Base-by-base conservation (phyloP, 2,888 invertebrate species). In the Hydrotaea diabolus region DNA sequence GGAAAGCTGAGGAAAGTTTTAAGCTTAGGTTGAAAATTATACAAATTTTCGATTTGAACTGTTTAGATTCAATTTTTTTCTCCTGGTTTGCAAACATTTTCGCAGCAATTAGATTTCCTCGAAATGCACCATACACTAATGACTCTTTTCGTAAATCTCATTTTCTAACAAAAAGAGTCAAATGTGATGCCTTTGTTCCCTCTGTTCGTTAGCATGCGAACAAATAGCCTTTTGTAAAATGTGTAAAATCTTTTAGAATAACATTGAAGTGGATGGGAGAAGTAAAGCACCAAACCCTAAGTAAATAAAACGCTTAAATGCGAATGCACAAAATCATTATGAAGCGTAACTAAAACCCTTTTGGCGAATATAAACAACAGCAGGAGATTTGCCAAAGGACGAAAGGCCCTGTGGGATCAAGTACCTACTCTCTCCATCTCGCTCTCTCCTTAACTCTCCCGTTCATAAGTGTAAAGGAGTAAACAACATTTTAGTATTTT, bases 321-420 rank as follows among this genome's bases (percentile, higher is more conserved):
- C 74, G 39, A 83, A 81, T 64, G 87, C 85, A 83, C 73, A 83
- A 87, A 86, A 78, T 76, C 85, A 87, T 86, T 82, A 87, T 79
- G 85, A 85, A 86, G 86, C 87, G 87, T 87, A 87, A 77, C 87
- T 85, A 87, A 87, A 87, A 85, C 87, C 87, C 79, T 87, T n/a
- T 86, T 85, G 80, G 78, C 83, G 69, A 86, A 86, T 85, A 80
- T 77, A 80, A 85, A 86, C 77, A 83, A 11, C 69, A 21, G 15
- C 43, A 46, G 69, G 21, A 8, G 62, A 19, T 66, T 2, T 19
- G 17, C 1, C 13, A 19, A 49, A 1, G 15, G 49, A 31, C 3
- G 31, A 31, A 31, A 31, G 3, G 7, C 3, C 31, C 2, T 4
- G 31, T 31, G 31, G 31, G 31, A 31, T 31, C 31, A 7, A 7